Evolutionary conservation across 2,888 invertebrate species (phyloP), one percentile per base, ranked within the genome.

Genomic region (Apoda limacodes): DNA sequence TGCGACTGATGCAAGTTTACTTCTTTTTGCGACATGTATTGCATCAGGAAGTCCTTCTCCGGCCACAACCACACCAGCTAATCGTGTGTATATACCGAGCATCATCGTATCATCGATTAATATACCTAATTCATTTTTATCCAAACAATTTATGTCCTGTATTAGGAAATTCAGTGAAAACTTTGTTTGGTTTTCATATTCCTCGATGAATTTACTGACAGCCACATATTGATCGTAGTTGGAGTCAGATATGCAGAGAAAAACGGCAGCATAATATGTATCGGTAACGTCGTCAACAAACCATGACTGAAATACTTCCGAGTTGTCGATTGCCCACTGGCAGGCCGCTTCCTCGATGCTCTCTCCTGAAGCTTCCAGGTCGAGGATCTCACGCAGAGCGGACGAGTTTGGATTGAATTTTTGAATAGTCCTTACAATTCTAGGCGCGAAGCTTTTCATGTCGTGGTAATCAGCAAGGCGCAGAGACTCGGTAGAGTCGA

Each of bases 291-390:
- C n/a, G n/a, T 28, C 17, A 3, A 11, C n/a, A 11, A 35, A 7
- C 40, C 44, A 42, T 1, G 2, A 2, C 1, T 27, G 13, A 10
- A 39, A 31, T 3, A 14, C 17, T 0, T 15, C 4, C 4, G 1
- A 5, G 11, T 32, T 33, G 2, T 13, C 3, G 2, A 22, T 5
- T 5, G 32, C 35, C 38, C 46, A 45, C 12, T 32, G 25, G 32
- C 51, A 52, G 4, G 50, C 50, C 4, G 44, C 44, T 6, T 39
- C 42, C 10, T 39, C 37, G 4, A 37, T 24, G n/a, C 32, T 11
- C 3, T 12, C 9, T 4, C 12, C 30, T 5, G 9, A 13, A 1
- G 11, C 25, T 14, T 42, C 30, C 7, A 29, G 11, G 10, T 32
- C 12, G n/a, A 37, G 23, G 3, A 34, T 9, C 7, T 33, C 15